A percentile compares a stretch with the other conserved stretches of the same genome.
These are phyloP conservation scores for Cyrtorhinus lividipennis DNA, from an alignment of 1,140 invertebrate species.

Conservation along the genomic window DNA sequence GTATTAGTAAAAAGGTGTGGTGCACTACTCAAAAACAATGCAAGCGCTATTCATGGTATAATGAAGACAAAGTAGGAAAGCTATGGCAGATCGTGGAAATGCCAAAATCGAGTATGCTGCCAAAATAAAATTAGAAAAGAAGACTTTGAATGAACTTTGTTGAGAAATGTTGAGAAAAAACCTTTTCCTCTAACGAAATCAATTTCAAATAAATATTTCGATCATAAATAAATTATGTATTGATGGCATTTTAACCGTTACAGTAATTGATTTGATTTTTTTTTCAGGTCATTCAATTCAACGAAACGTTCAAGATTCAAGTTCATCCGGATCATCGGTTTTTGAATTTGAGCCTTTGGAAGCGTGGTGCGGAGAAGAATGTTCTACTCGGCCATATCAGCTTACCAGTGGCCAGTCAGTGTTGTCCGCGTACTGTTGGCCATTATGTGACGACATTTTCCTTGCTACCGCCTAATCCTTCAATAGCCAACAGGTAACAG, in stretches of 20 bases:
- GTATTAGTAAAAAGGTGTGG: too few relatives aligned
- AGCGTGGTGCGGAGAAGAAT: constrained; percentile 39
- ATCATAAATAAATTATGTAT: too few relatives aligned
- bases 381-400: constrained; percentile 62
- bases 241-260: background rate
- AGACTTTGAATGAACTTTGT: too few relatives aligned
- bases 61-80: too few relatives aligned
- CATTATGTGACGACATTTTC: constrained; percentile 61
- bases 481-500: constrained; percentile 35
- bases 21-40: too few relatives aligned
- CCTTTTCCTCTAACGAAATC: too few relatives aligned
- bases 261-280: background rate
- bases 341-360: constrained; percentile 73
- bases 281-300: constrained; percentile 47
- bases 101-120: too few relatives aligned
- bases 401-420: constrained; percentile 62
- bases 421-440: constrained; percentile 60
- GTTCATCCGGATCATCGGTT: constrained; percentile 53
- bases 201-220: too few relatives aligned
- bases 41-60: too few relatives aligned
- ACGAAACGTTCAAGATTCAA: constrained; percentile 60
- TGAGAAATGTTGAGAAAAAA: too few relatives aligned
- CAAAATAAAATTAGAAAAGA: too few relatives aligned
- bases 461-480: constrained; percentile 51
- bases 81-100: too few relatives aligned